Base-by-base conservation (phyloP, 1,140 invertebrate genomes). In the Brachionus manjavacas region DNA sequence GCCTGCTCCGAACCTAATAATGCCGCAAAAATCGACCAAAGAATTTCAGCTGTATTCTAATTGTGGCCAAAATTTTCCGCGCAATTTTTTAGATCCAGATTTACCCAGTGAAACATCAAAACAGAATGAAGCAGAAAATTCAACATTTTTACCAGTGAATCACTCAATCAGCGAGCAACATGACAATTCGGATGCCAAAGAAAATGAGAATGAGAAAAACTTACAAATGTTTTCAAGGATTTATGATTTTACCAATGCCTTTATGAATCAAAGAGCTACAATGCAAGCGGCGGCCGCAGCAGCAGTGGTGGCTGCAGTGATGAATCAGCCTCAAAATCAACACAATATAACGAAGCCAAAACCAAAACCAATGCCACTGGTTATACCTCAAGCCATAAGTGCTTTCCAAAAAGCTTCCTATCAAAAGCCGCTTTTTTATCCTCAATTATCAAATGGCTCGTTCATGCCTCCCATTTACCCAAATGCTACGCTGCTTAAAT, bases 311-410 rank as follows among this genome's bases (percentile, higher is more conserved):
- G 55, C 39, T 46, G 81, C 70, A 64, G 64, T 84, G 52, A 81
- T 60, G 83, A 83, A 64, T 74, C 79, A 83, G 28, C 28, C 68
- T 43, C 31, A 68, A 70, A 83, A 74, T 70, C 68, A 83, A 25
- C 46, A 78, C 68, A 84, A 25, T 41, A 60, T 76, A 41, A 23
- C 20, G 11, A 84, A 78, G 28, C 52, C 84, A 43, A 81, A 85
- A 28, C 74, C 49, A 92, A 92, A 92, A 39, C 91, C 92, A 35
- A 92, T 93, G 87, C 89, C 91, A 2, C 86, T 92, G 16, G 89
- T 89, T 81, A 91, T 92, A 86, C 88, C 91, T 86, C 87, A 90
- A 83, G 88, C 92, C 86, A 87, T 90, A 8, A 91, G 88, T 87
- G 91, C 88, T 43, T 87, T 84, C 84, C 85, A 87, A 90, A 43